Conservation (phyloP, 2,888 invertebrate genomes). For the Melikaiella ostensackeni region DNA sequence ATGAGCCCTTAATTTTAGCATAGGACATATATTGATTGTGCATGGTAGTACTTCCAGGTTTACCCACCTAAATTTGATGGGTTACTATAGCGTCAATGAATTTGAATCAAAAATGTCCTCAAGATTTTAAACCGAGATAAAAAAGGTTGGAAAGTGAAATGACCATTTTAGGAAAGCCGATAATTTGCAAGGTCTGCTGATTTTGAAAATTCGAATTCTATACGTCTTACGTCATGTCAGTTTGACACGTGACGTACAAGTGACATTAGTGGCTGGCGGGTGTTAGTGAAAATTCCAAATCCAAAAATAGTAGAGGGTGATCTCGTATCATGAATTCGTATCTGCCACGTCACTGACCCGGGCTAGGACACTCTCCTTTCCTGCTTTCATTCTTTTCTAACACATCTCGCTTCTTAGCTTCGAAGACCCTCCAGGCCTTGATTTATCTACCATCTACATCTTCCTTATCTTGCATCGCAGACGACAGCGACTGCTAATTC, state of each 20-base stretch:
- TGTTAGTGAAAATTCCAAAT: conserved; percentile 31
- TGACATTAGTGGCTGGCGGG: conserved; percentile 17
- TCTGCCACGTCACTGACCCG: conserved; percentile 70
- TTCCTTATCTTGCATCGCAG: conserved; percentile 71
- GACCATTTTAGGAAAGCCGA: not conserved
- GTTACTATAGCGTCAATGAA: too few relatives aligned
- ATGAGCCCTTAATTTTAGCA: too few relatives aligned
- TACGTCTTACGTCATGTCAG: not conserved
- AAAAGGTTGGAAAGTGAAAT: not conserved
- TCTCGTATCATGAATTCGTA: conserved; percentile 66
- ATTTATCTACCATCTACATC: conserved; percentile 68
- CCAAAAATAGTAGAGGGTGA: conserved; percentile 56
- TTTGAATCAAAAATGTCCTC: not conserved
- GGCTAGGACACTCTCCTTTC: conserved; percentile 45
- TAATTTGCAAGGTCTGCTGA: conserved; percentile 6
- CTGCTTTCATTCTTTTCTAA: conserved; percentile 39
- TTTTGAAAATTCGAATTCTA: not conserved
- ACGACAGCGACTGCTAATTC: conserved; percentile 70
- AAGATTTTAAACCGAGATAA: not conserved
- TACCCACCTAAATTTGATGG: too few relatives aligned
- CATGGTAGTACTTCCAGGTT: too few relatives aligned
- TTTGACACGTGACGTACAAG: conserved; percentile 30
- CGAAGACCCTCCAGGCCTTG: conserved; percentile 49
- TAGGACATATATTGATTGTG: too few relatives aligned
- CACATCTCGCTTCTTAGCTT: conserved; percentile 48